These are phyloP conservation scores for Ceuthmochares aereus DNA, from an alignment of 2,113 vertebrate genomes.

Conservation along the genomic window DNA sequence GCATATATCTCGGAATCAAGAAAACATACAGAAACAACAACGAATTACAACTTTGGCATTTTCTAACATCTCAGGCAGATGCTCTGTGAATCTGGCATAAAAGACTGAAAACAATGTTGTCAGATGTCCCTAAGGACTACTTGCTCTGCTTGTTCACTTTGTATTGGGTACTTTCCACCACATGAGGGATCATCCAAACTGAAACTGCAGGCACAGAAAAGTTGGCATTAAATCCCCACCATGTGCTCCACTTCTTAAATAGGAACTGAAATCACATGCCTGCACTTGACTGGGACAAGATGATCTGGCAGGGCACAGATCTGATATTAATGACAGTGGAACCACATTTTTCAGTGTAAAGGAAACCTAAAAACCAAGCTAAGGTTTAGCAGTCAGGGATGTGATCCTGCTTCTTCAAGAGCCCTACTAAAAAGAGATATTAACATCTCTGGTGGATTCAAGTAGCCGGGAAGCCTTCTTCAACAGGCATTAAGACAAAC, in stretches of 20 bases:
- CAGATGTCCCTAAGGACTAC: neutral
- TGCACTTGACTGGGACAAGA: neutral
- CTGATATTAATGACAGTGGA: neutral
- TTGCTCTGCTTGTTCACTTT: neutral
- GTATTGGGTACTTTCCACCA: neutral
- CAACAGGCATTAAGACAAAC: neutral
- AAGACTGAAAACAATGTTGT: neutral
- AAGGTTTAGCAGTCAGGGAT: neutral
- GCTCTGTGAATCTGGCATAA: neutral
- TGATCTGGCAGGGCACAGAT: neutral
- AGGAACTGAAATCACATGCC: neutral
- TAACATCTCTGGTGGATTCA: neutral
- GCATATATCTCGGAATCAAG: neutral
- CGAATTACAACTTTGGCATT: neutral
- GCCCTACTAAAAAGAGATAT: neutral
- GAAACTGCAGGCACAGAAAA: neutral
- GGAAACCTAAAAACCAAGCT: neutral
- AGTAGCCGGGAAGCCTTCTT: neutral
- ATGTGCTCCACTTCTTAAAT: neutral
- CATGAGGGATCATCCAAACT: neutral
- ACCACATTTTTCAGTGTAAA: neutral
- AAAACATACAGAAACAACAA: neutral
- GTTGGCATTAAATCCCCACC: neutral
- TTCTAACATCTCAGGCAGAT: neutral
- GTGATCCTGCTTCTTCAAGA: neutral